A percentile compares a stretch with the other conserved stretches of the same genome.
These are phyloP conservation scores for Zaprionus kolodkinae DNA, from an alignment of 1,140 invertebrate genomes.

Conservation along the genomic window DNA sequence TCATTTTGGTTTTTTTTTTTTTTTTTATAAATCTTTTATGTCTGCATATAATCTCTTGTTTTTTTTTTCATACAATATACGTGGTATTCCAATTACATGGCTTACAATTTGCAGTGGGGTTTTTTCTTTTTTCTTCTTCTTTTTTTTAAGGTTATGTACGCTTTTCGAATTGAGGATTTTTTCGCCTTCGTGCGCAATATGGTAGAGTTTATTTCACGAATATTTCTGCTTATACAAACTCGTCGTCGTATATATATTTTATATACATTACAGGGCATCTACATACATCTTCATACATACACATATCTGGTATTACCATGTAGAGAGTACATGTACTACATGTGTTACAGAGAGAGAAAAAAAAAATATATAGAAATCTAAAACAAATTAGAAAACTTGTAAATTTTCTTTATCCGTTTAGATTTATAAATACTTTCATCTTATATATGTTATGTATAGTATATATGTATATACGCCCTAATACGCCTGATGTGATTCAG, in stretches of 20 bases:
- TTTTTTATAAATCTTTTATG: slow-evolving; percentile 18
- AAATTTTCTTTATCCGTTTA: slow-evolving; percentile 10
- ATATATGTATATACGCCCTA: slow-evolving; percentile 26
- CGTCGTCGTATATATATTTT: slow-evolving; percentile 8
- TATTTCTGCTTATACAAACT: slow-evolving; percentile 23
- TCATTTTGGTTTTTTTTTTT: slow-evolving; percentile 4
- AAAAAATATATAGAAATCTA: not conserved
- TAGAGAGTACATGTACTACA: not conserved
- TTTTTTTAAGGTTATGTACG: not conserved
- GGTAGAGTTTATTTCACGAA: slow-evolving; percentile 34
- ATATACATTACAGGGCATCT: slow-evolving; percentile 14
- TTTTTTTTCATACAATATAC: slow-evolving; percentile 18
- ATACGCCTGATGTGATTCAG: slow-evolving; percentile 46
- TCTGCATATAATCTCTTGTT: slow-evolving; percentile 18
- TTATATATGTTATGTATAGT: slow-evolving; percentile 10
- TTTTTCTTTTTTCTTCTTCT: not conserved
- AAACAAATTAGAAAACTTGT: not conserved
- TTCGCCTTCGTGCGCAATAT: not conserved
- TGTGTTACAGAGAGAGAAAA: not conserved
- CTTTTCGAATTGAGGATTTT: slow-evolving; percentile 8
- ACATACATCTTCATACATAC: slow-evolving; percentile 9
- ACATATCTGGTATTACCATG: not conserved
- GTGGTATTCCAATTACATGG: slow-evolving; percentile 21
- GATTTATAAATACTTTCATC: slow-evolving; percentile 1
- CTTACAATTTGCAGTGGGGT: slow-evolving; percentile 11